Evolutionary conservation across 2,888 invertebrate genomes (phyloP).

Genomic region (Galeopsomyia nigrocyanea): DNA sequence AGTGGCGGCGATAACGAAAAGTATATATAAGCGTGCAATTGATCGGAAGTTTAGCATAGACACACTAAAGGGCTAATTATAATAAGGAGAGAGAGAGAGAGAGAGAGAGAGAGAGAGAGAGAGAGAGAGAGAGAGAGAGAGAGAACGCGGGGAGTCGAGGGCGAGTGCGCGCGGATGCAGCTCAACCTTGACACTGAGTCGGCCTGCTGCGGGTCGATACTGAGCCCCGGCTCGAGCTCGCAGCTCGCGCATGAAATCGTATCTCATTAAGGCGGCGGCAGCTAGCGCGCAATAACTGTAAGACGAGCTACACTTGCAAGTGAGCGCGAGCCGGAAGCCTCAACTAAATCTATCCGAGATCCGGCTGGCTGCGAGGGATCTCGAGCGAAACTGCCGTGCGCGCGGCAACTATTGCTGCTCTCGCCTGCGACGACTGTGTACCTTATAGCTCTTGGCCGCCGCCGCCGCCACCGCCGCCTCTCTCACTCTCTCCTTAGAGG

Average conservation of each 20-base stretch:
- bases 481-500: too few species aligned
- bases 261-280: slow-evolving; percentile 51
- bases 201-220: slow-evolving; percentile 49
- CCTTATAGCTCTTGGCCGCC: too few species aligned
- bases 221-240: slow-evolving; percentile 39
- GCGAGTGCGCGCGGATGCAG: background rate
- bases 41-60: background rate
- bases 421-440: too few species aligned
- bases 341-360: slow-evolving; percentile 43
- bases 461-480: too few species aligned
- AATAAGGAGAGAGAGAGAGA: background rate
- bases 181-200: slow-evolving; percentile 52
- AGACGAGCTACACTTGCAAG: slow-evolving; percentile 40
- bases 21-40: slow-evolving; percentile 7
- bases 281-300: slow-evolving; percentile 38
- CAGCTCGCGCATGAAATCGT: slow-evolving; percentile 52
- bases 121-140: too few species aligned
- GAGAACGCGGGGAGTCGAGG: background rate
- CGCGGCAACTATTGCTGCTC: slow-evolving; percentile 10
- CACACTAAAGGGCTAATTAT: background rate
- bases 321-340: slow-evolving; percentile 47
- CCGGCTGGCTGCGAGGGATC: slow-evolving; percentile 41
- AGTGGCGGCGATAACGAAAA: slow-evolving; percentile 12
- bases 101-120: too few species aligned
- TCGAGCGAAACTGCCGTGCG: slow-evolving; percentile 30